These are phyloP conservation scores for Andrena dorsata DNA, from an alignment of 2,888 invertebrate genomes.

Conservation along the genomic window DNA sequence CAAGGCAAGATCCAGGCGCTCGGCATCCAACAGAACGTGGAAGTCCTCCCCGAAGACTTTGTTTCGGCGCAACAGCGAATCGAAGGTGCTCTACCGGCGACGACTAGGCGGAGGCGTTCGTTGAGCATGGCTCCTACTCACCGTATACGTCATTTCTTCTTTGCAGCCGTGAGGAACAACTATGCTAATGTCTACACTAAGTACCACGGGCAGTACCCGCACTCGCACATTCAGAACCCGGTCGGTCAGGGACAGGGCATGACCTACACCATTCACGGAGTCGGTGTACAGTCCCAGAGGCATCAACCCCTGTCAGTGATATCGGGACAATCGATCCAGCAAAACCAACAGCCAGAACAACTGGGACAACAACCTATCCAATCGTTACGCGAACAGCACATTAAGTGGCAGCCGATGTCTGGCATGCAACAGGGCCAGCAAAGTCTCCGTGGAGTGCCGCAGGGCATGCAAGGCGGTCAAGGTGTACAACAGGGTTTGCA, in stretches of 20 bases:
- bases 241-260: conserved; percentile 50
- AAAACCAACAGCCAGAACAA: conserved; percentile 9
- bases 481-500: background rate
- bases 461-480: conserved; percentile 2
- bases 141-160: conserved; percentile 25
- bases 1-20: conserved; percentile 49
- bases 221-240: conserved; percentile 53
- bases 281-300: conserved; percentile 9
- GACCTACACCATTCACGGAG: conserved; percentile 36
- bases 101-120: background rate
- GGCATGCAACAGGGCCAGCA: background rate
- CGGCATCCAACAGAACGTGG: conserved; percentile 71
- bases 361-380: background rate
- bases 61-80: conserved; percentile 35
- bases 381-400: background rate
- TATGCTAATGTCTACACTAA: conserved; percentile 56
- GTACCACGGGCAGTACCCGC: conserved; percentile 57
- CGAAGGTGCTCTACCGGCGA: conserved; percentile 18
- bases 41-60: conserved; percentile 76
- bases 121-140: background rate
- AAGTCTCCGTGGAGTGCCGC: background rate
- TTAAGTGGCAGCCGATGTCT: conserved; percentile 21
- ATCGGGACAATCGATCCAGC: conserved; percentile 29
- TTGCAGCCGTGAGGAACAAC: conserved; percentile 57
- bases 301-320: conserved; percentile 13